Evolutionary conservation across 2,888 invertebrate species (phyloP).

Genomic region (Nomada goodeniana): DNA sequence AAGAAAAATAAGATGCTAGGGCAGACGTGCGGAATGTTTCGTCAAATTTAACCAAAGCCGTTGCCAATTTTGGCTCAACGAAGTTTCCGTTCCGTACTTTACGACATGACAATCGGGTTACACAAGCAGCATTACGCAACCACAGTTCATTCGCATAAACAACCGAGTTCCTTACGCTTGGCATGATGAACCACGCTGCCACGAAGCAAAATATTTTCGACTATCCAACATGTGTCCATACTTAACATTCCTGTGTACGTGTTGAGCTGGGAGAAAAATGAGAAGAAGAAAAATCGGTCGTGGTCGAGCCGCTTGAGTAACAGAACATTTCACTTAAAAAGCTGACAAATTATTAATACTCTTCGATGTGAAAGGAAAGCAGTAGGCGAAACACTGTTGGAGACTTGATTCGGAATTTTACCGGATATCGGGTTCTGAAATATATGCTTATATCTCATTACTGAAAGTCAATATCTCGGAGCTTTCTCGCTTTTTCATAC

Average conservation of each 20-base stretch:
- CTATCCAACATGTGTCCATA: conserved; percentile 17
- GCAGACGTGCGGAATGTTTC: background rate
- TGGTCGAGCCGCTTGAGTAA: background rate
- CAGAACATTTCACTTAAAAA: too few relatives aligned
- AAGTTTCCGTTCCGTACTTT: conserved; percentile 19
- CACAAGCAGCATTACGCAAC: conserved; percentile 49
- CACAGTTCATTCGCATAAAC: conserved; percentile 48
- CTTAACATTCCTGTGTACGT: background rate
- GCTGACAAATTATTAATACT: too few relatives aligned
- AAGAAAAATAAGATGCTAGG: background rate
- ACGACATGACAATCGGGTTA: conserved; percentile 46
- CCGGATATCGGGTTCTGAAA: background rate
- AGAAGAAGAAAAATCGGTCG: background rate
- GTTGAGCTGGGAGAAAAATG: background rate
- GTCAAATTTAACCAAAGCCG: background rate
- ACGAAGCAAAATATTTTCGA: conserved; percentile 47
- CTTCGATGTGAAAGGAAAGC: too few relatives aligned
- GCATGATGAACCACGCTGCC: conserved; percentile 51
- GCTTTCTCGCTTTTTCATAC: conserved; percentile 29
- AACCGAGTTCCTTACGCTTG: conserved; percentile 48
- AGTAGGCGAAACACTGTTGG: background rate
- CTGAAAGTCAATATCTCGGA: conserved; percentile 20
- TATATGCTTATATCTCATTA: conserved; percentile 21
- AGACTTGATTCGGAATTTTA: background rate
- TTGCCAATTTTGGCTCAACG: background rate